phyloP scores from a whole-genome alignment of 1,140 invertebrate genomes.

The Parasteatoda tepidariorum region DNA sequence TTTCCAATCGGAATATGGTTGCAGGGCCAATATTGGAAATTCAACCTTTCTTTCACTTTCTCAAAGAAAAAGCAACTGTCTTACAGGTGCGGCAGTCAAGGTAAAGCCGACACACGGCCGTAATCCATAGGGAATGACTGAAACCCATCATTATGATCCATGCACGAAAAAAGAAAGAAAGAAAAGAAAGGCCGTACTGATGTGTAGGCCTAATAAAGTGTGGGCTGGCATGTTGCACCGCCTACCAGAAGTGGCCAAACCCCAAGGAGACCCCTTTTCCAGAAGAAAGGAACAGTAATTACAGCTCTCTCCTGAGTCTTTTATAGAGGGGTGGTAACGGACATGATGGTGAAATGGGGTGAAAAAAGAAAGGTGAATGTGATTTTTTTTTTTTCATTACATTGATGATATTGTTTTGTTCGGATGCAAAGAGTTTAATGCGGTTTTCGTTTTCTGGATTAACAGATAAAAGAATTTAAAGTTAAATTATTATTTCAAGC shows the following conservation, averaged over 20 bases:
- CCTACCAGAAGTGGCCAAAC: slow-evolving; percentile 19
- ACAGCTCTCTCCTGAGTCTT: slow-evolving; percentile 8
- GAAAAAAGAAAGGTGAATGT: slow-evolving; percentile 7
- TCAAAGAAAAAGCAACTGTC: neutral
- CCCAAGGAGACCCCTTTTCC: neutral
- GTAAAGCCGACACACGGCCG: slow-evolving; percentile 4
- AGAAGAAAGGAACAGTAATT: slow-evolving; percentile 28
- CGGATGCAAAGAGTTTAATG: neutral
- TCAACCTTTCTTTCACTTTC: neutral
- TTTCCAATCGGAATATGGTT: neutral
- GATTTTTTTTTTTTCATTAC: neutral
- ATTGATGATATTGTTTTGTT: neutral
- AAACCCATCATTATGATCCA: slow-evolving; percentile 50
- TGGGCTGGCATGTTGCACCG: slow-evolving; percentile 24
- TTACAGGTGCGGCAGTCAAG: slow-evolving; percentile 32
- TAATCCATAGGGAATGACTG: neutral
- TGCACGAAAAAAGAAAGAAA: slow-evolving; percentile 11
- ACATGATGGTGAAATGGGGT: neutral
- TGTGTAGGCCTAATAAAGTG: slow-evolving; percentile 44
- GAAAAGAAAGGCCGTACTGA: neutral
- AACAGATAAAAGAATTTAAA: no score
- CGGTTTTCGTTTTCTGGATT: no score
- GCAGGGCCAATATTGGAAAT: neutral
- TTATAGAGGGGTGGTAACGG: slow-evolving; percentile 21
- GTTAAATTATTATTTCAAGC: no score